Conservation (phyloP, 2,113 vertebrate species). For the Heterotis niloticus region DNA sequence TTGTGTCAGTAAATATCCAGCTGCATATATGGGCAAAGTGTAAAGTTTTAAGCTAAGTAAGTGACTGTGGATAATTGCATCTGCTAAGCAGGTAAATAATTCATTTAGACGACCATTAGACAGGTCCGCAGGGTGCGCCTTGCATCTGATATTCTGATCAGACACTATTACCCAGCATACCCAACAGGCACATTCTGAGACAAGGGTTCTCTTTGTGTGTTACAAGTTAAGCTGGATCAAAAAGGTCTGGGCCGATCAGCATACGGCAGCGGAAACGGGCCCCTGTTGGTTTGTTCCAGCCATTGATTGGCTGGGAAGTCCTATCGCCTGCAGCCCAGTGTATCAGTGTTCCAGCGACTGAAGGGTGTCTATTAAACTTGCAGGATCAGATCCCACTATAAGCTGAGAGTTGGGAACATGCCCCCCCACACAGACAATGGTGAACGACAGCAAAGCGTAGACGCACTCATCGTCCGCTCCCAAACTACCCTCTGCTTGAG, state of each 20-base stretch:
- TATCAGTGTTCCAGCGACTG: neutral
- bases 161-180: neutral
- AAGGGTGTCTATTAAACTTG: slow-evolving; percentile 18
- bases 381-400: neutral
- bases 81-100: slow-evolving; percentile 19
- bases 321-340: neutral
- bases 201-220: slow-evolving; percentile 1
- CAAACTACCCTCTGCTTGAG: neutral
- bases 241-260: slow-evolving; percentile 3
- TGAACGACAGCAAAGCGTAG: neutral
- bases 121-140: neutral
- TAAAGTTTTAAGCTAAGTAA: neutral
- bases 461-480: neutral
- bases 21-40: neutral
- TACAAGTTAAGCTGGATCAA: neutral
- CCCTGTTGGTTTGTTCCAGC: neutral
- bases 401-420: neutral
- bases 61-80: slow-evolving; percentile 3
- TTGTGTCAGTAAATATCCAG: neutral
- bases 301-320: neutral
- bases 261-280: neutral
- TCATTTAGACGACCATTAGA: slow-evolving; percentile 18
- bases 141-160: slow-evolving; percentile 13
- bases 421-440: neutral
- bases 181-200: slow-evolving; percentile 8